phyloP scores from a whole-genome alignment of 2,797 vertebrate species.

The Cichlasoma orientale region DNA sequence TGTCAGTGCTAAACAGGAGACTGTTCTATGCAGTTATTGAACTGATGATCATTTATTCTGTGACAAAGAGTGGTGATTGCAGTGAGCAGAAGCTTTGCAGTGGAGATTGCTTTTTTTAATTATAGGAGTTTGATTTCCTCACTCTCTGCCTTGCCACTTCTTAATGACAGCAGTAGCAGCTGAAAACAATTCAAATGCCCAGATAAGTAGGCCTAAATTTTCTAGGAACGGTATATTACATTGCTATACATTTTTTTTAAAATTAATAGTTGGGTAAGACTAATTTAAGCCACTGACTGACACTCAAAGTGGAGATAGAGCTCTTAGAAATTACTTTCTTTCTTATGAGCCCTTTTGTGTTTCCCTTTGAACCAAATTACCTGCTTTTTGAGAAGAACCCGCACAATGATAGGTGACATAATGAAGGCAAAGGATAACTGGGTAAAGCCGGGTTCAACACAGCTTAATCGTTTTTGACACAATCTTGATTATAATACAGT shows the following conservation, averaged over 20 bases:
- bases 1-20: not conserved
- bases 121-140: not conserved
- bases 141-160: not conserved
- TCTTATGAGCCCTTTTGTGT: slow-evolving; percentile 35
- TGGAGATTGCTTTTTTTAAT: not conserved
- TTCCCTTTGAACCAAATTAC: slow-evolving; percentile 38
- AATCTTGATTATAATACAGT: slow-evolving; percentile 39
- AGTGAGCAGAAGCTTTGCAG: not conserved
- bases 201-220: slow-evolving; percentile 1
- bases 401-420: slow-evolving; percentile 9
- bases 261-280: slow-evolving; percentile 13
- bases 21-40: not conserved
- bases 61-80: not conserved
- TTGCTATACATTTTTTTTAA: not conserved
- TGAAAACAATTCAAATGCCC: slow-evolving; percentile 6
- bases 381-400: slow-evolving; percentile 15
- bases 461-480: slow-evolving; percentile 16
- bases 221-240: not conserved
- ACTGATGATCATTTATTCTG: not conserved
- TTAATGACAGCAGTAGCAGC: not conserved
- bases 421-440: slow-evolving; percentile 21
- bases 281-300: slow-evolving; percentile 13
- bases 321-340: slow-evolving; percentile 9
- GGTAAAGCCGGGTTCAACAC: not conserved
- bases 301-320: slow-evolving; percentile 17